Evolutionary conservation across 2,888 invertebrate species (phyloP), one percentile per base, ranked within the genome.

Genomic region (Drosophila ezoana): DNA sequence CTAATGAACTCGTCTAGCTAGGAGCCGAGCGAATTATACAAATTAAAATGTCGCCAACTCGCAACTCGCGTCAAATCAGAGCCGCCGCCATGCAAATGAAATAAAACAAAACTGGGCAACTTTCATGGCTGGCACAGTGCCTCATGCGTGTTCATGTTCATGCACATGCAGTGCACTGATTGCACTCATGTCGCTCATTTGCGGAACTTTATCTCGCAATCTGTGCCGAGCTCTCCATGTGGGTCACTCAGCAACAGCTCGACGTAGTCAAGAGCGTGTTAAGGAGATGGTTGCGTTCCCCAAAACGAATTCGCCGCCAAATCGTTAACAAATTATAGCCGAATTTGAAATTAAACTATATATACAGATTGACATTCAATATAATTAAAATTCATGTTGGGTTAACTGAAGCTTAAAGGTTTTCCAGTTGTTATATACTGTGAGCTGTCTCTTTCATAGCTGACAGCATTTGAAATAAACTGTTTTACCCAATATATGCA

Each of bases 31-130:
- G 52, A 69, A 59, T 78, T 76, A 78, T 56, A 45, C 79, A 78
- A 78, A 76, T 76, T 76, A 76, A 76, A 76, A 76, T 64, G 64
- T 69, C 51, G 58, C 38, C 49, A 72, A 44, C 54, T 65, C 61
- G 20, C 58, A 76, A 71, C 61, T 76, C 41, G 49, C 54, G 52
- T 67, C 54, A 67, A 72, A 67, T 67, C 37, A 28, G 64, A 20
- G 43, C 20, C 16, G 47, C 41, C 51, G 41, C 11, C 10, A 20
- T 53, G 66, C 54, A 65, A 65, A 65, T 66, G 35, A 66, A 72
- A 62, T 48, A 56, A 62, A 52, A 53, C 18, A 54, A 47, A 76
- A 65, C 48, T 47, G 41, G 56, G 56, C 40, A 69, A 68, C 38
- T 73, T 65, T 69, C 56, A 62, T 59, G 61, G 38, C 73, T 68